A percentile compares a stretch with the other conserved stretches of the same genome.
Conservation (phyloP, 1,140 invertebrate species). For the Drosophila gunungcola region DNA sequence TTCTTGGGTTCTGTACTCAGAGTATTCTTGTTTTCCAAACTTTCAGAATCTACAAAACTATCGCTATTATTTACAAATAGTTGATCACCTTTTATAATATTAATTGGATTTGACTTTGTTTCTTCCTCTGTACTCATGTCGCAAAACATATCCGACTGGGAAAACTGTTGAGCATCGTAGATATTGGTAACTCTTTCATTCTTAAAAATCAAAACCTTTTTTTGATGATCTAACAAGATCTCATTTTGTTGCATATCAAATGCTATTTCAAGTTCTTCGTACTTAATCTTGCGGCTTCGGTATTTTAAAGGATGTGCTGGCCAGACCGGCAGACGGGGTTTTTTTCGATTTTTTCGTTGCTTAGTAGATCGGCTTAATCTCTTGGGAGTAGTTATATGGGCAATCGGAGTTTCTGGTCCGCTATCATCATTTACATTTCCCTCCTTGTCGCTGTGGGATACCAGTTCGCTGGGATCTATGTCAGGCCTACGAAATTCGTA, state of each 20-base stretch:
- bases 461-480: neutral
- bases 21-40: too few relatives aligned
- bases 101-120: neutral
- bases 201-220: neutral
- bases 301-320: slow-evolving; percentile 25
- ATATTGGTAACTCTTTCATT: neutral
- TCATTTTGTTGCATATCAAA: neutral
- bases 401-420: neutral
- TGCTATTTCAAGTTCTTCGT: slow-evolving; percentile 5
- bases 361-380: too few relatives aligned
- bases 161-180: neutral
- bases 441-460: neutral
- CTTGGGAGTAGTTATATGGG: slow-evolving; percentile 2
- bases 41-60: neutral
- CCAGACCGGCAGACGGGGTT: slow-evolving; percentile 16
- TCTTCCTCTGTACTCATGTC: neutral
- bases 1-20: too few relatives aligned
- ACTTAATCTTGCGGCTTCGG: slow-evolving; percentile 12
- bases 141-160: neutral
- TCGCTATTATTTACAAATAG: too few relatives aligned
- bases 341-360: neutral
- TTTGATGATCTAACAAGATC: neutral
- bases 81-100: neutral
- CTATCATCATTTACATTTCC: neutral
- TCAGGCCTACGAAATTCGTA: slow-evolving; percentile 53